Evolutionary conservation across 2,797 vertebrate species (phyloP).

Genomic region (Enteromius argenteus): DNA sequence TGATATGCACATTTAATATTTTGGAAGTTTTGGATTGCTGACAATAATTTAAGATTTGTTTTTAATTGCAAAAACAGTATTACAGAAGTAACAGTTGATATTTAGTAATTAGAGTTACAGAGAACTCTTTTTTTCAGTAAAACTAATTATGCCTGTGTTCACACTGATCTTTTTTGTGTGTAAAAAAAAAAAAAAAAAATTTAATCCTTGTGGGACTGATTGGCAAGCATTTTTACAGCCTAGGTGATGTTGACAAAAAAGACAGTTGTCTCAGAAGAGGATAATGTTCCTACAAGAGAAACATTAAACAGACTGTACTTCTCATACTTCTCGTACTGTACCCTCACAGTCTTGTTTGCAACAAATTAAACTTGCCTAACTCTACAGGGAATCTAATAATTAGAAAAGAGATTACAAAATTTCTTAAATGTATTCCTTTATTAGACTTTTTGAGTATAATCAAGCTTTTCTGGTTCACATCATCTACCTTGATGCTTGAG

Average conservation of each 20-base stretch:
- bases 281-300: neutral
- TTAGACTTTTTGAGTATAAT: neutral
- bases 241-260: neutral
- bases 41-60: neutral
- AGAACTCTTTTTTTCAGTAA: neutral
- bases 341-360: slow-evolving; percentile 17
- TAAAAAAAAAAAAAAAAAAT: too few species aligned
- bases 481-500: neutral
- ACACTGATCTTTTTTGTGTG: neutral
- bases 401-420: neutral
- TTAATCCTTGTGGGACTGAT: neutral
- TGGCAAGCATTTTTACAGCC: neutral
- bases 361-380: neutral
- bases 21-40: neutral
- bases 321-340: neutral
- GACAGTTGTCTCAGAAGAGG: neutral
- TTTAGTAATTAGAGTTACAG: neutral
- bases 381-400: neutral
- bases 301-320: neutral
- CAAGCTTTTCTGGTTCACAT: neutral
- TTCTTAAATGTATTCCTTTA: neutral
- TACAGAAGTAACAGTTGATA: neutral
- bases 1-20: neutral
- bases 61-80: neutral
- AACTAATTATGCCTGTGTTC: too few species aligned